A percentile compares a stretch with the other conserved stretches of the same genome.
Evolutionary conservation across 1,140 invertebrate genomes (phyloP).

Genomic region (Brachionus manjavacas): DNA sequence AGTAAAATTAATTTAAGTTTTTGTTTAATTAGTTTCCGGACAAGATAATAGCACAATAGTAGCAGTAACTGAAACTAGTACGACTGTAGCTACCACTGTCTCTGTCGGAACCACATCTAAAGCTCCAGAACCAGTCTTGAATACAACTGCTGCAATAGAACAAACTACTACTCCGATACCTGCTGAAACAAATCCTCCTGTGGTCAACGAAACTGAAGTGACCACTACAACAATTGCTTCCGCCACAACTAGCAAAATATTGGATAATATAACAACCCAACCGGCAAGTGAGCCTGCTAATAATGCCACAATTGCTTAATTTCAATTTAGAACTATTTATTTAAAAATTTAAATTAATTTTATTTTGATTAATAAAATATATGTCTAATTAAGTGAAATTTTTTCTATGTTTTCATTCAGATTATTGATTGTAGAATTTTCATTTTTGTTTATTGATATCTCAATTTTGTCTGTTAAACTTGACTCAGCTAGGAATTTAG

Average conservation of each 20-base stretch:
- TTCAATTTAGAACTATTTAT: neutral
- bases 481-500: neutral
- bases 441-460: neutral
- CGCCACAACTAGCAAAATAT: neutral
- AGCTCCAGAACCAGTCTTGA: neutral
- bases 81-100: neutral
- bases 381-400: neutral
- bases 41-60: neutral
- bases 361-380: neutral
- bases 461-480: constrained; percentile 2
- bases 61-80: neutral
- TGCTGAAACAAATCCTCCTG: neutral
- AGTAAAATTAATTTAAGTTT: neutral
- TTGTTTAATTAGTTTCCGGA: neutral
- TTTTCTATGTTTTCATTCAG: neutral
- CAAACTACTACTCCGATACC: neutral
- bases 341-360: neutral
- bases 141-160: neutral
- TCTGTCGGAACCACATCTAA: neutral
- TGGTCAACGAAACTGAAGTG: neutral
- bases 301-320: neutral
- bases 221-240: neutral
- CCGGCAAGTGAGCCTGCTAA: neutral
- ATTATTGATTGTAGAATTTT: neutral
- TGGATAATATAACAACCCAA: neutral